Conservation (phyloP, 2,888 invertebrate species). For the Coelinius sp. region DNA sequence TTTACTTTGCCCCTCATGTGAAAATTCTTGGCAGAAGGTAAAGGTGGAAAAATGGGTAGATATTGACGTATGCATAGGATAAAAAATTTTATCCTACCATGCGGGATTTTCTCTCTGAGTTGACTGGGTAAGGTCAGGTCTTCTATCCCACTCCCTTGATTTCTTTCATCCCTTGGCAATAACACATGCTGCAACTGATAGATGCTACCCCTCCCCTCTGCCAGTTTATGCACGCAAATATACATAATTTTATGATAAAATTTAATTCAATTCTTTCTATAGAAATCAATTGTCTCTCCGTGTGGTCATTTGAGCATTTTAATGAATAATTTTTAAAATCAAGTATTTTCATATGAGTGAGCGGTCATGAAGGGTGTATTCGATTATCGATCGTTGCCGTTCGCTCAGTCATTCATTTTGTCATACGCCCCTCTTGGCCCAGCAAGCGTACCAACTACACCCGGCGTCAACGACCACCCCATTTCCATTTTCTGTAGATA, state of each 20-base stretch:
- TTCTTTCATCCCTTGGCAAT: constrained; percentile 27
- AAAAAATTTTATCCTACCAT: constrained; percentile 14
- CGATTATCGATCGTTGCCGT: constrained; percentile 68
- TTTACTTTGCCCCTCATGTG: background rate
- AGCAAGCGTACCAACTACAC: constrained; percentile 11
- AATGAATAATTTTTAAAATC: background rate
- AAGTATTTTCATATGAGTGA: constrained; percentile 7
- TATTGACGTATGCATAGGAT: constrained; percentile 25
- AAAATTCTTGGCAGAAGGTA: background rate
- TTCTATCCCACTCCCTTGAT: constrained; percentile 31
- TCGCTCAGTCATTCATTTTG: constrained; percentile 44
- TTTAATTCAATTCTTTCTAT: too few relatives aligned
- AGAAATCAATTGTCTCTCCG: too few relatives aligned
- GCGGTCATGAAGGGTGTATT: constrained; percentile 56
- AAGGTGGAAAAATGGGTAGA: constrained; percentile 12
- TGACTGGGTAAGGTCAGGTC: constrained; percentile 38
- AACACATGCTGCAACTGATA: constrained; percentile 25
- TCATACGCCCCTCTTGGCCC: background rate
- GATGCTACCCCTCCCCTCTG: background rate
- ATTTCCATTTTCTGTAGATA: background rate
- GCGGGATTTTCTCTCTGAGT: background rate
- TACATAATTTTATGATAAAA: too few relatives aligned
- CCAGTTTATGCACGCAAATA: too few relatives aligned
- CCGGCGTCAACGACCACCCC: constrained; percentile 32
- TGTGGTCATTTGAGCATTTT: background rate